Evolutionary conservation across 2,888 invertebrate genomes (phyloP).

Genomic region (Amphipyra berbera): DNA sequence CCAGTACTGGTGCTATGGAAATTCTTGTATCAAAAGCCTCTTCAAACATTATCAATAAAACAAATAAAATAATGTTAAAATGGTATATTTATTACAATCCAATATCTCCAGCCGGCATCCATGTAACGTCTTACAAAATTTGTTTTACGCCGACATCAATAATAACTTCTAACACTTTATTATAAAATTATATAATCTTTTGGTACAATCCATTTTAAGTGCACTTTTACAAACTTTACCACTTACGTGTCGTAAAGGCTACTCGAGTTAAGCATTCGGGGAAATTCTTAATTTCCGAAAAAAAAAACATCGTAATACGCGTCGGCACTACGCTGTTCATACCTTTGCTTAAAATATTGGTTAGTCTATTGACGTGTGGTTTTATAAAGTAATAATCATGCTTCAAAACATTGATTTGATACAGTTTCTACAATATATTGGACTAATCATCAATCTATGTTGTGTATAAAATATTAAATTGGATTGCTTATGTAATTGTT

Average conservation of each 20-base stretch:
- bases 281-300: conserved; percentile 84
- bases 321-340: conserved; percentile 51
- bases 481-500: conserved; percentile 47
- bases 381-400: conserved; percentile 24
- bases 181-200: conserved; percentile 90
- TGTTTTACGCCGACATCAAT: conserved; percentile 80
- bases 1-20: too few relatives aligned
- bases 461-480: conserved; percentile 32
- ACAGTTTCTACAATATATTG: not conserved
- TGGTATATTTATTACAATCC: conserved; percentile 90
- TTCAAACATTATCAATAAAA: conserved; percentile 65
- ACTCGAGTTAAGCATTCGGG: conserved; percentile 70
- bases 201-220: conserved; percentile 88
- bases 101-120: conserved; percentile 83
- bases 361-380: conserved; percentile 37
- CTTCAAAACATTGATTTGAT: conserved; percentile 19
- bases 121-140: conserved; percentile 85
- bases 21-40: too few relatives aligned
- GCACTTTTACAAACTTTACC: conserved; percentile 86
- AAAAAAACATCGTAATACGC: conserved; percentile 52
- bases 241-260: conserved; percentile 80
- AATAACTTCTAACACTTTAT: conserved; percentile 85
- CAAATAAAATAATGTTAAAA: conserved; percentile 83
- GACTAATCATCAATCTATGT: conserved; percentile 5
- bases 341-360: conserved; percentile 36